phyloP scores from a whole-genome alignment of 1,140 invertebrate genomes.

The Goniozus legneri region DNA sequence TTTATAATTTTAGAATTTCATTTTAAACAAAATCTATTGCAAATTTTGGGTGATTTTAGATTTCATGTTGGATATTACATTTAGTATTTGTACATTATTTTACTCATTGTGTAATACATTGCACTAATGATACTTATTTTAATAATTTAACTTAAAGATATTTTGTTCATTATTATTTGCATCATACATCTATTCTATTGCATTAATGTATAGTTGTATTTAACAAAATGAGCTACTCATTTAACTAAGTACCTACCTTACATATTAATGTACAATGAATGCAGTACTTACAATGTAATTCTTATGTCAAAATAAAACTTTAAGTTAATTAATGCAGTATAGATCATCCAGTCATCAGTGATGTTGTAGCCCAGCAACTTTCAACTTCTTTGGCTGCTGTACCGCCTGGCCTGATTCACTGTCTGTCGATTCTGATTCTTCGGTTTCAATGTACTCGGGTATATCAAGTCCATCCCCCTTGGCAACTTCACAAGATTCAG shows the following conservation, averaged over 20 bases:
- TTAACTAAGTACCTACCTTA: conserved; percentile 31
- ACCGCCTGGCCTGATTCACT: conserved; percentile 50
- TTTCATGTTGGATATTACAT: too few relatives aligned
- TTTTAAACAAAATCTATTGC: too few relatives aligned
- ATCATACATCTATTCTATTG: conserved; percentile 8
- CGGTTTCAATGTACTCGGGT: conserved; percentile 51
- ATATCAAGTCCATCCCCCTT: conserved; percentile 47
- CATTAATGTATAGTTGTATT: conserved; percentile 9
- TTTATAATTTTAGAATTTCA: too few relatives aligned
- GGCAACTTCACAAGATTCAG: conserved; percentile 53
- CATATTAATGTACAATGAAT: conserved; percentile 22
- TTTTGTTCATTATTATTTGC: neutral
- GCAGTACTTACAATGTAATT: conserved; percentile 16
- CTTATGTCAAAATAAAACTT: conserved; percentile 18
- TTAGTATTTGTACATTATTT: conserved; percentile 9
- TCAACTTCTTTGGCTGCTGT: conserved; percentile 52
- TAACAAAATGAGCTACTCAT: conserved; percentile 16
- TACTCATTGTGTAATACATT: neutral
- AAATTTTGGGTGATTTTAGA: too few relatives aligned
- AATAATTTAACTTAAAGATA: neutral
- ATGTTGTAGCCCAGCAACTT: conserved; percentile 47
- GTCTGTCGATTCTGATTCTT: conserved; percentile 58
- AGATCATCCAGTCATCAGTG: conserved; percentile 24
- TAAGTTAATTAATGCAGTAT: conserved; percentile 2
- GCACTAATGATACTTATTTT: conserved; percentile 2